Evolutionary conservation across 2,888 invertebrate species (phyloP).

Genomic region (Brassicogethes aeneus): DNA sequence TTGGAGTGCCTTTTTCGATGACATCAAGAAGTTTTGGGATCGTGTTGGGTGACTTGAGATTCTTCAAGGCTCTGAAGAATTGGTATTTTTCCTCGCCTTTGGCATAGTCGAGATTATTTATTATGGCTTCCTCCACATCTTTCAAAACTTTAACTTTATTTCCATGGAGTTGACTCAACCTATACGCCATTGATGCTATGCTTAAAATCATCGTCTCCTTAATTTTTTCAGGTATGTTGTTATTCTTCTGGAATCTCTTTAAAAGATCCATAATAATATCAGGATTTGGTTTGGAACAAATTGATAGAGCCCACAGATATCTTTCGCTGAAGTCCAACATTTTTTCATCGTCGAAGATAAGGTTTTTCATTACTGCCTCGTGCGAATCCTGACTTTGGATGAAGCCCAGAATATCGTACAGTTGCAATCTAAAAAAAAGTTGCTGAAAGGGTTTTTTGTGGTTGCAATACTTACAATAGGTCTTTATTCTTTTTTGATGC

Average conservation of each 20-base stretch:
- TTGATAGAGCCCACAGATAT: conserved; percentile 64
- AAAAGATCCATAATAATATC: conserved; percentile 46
- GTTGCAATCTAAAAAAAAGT: conserved; percentile 48
- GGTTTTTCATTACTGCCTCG: conserved; percentile 55
- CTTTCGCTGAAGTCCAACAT: conserved; percentile 49
- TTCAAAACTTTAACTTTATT: conserved; percentile 29
- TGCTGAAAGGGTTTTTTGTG: too few species aligned
- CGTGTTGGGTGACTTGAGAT: conserved; percentile 52
- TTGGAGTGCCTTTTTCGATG: conserved; percentile 43
- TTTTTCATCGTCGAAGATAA: conserved; percentile 48
- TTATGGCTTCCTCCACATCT: conserved; percentile 35
- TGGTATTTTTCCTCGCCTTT: conserved; percentile 48
- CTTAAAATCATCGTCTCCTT: conserved; percentile 59
- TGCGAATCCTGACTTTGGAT: conserved; percentile 60
- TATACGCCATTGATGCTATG: conserved; percentile 51
- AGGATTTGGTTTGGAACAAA: conserved; percentile 55
- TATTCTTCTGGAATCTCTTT: conserved; percentile 41
- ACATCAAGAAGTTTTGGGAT: conserved; percentile 51
- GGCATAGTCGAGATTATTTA: conserved; percentile 33
- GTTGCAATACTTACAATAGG: conserved; percentile 44
- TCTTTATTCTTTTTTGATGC: conserved; percentile 49
- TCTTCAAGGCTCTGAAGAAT: conserved; percentile 60
- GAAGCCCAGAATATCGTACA: conserved; percentile 62
- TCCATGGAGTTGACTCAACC: conserved; percentile 31
- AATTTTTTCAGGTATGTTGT: conserved; percentile 48